Base-by-base conservation (phyloP, 1,140 invertebrate genomes). In the Diachasma alloeum region DNA sequence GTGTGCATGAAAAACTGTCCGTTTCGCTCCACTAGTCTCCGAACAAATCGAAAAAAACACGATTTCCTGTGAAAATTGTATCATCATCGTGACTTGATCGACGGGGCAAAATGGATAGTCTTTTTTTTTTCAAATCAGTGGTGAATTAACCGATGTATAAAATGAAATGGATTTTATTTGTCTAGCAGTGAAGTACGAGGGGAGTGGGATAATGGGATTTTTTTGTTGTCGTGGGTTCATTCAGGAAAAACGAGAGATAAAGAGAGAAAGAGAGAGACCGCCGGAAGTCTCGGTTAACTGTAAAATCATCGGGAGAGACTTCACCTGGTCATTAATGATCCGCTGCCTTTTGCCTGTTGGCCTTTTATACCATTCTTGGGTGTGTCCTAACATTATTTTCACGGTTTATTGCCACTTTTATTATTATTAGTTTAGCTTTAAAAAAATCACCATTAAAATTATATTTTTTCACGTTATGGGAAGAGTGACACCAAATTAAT, bases 241-340 rank as follows among this genome's bases (percentile, higher is more conserved):
- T 63, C 19, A 63, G 59, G 59, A 63, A 63, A 63, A 63, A 63
- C 19, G 8, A 63, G 59, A 6, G 59, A 42, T 42, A 42, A 42
- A 42, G 9, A 42, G 39, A 42, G 13, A 6, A 31, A 31, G 13
- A 42, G 48, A 56, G n/a, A 56, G 48, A 56, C 4, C n/a, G 24
- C 59, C 59, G 59, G 59, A 63, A 63, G 59, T 63, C 59, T 63
- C 59, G 59, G 59, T 24, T 63, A 63, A 63, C 59, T 63, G 59
- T 63, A 63, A 63, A 63, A 63, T 8, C 59, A 63, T 63, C 59
- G 59, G 48, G 48, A 53, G 48, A 53, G 39, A 63, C 59, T 63
- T 63, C 59, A 63, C 59, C 59, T 63, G 59, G 59, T 63, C 22
- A 63, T 63, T 63, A 63, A 63, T 63, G 59, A 63, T 63, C 59